Percentiles rank a stretch among this genome's conserved stretches.
Conservation (phyloP, 2,797 vertebrate species). For the Hippoglossus hippoglossus region DNA sequence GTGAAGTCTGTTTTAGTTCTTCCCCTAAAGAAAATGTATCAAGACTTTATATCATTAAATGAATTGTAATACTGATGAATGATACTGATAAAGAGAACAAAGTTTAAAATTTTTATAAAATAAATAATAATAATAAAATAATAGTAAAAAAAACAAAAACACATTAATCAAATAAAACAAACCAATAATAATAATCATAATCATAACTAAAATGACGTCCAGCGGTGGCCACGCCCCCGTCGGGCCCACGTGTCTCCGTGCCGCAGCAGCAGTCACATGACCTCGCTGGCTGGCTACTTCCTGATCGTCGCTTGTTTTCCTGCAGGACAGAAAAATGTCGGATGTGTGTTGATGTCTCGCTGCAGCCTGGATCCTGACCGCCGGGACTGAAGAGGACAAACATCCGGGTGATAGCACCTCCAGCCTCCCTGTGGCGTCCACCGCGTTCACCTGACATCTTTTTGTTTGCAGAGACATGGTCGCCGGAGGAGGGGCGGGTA, state of each 20-base stretch:
- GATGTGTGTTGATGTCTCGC: neutral
- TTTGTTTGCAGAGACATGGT: constrained; percentile 40
- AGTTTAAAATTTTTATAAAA: too few species aligned
- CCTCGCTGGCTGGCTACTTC: constrained; percentile 51
- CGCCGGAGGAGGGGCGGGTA: constrained; percentile 26
- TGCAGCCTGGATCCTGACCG: neutral
- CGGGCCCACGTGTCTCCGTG: constrained; percentile 59
- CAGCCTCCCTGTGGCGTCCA: neutral
- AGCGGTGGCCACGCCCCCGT: constrained; percentile 17
- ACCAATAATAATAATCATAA: too few species aligned
- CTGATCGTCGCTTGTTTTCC: constrained; percentile 43
- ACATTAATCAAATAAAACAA: neutral
- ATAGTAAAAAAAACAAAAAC: too few species aligned
- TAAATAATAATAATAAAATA: too few species aligned
- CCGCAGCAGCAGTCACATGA: constrained; percentile 79
- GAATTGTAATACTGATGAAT: too few species aligned
- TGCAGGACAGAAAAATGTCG: constrained; percentile 18
- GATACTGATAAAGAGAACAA: too few species aligned
- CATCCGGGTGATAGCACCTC: neutral
- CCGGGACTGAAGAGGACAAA: neutral
- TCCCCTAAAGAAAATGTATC: too few species aligned
- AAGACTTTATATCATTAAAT: too few species aligned
- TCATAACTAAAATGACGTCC: neutral
- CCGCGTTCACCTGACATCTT: neutral
- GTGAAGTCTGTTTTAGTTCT: too few species aligned